phyloP scores from a whole-genome alignment of 2,888 invertebrate species.

The Drosophila percnosoma region DNA sequence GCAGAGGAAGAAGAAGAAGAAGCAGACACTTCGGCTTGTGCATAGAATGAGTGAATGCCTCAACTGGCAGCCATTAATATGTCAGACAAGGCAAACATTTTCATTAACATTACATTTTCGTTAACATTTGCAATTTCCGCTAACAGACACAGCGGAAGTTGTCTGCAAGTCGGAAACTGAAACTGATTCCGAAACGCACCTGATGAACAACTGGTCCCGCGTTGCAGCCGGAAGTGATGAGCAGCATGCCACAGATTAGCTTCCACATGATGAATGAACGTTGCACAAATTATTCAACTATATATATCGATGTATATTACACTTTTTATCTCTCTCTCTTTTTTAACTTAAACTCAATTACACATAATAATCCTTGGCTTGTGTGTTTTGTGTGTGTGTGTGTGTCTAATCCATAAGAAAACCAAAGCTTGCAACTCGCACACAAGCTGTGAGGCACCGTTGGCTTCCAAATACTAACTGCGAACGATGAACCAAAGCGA shows the following conservation, averaged over 20 bases:
- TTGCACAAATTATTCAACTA: conserved; percentile 43
- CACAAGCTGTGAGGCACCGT: conserved; percentile 84
- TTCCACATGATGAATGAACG: conserved; percentile 75
- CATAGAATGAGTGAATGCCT: conserved; percentile 36
- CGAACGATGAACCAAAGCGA: conserved; percentile 82
- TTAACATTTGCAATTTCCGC: conserved; percentile 65
- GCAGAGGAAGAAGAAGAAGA: conserved; percentile 12
- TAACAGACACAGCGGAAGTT: conserved; percentile 65
- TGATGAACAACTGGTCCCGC: conserved; percentile 82
- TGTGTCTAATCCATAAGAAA: conserved; percentile 37
- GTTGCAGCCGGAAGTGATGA: conserved; percentile 74
- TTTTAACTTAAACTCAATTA: conserved; percentile 29
- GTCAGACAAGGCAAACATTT: conserved; percentile 50
- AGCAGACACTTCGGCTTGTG: conserved; percentile 11
- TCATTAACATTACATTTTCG: conserved; percentile 67
- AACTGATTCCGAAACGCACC: conserved; percentile 71
- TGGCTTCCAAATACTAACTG: conserved; percentile 85
- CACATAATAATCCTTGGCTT: conserved; percentile 72
- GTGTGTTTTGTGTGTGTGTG: conserved; percentile 18
- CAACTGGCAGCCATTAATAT: conserved; percentile 52
- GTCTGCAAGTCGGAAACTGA: conserved; percentile 33
- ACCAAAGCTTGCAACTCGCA: conserved; percentile 84
- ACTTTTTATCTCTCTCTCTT: conserved; percentile 1
- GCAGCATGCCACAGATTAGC: conserved; percentile 71
- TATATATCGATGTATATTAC: conserved; percentile 12